Evolutionary conservation across 2,888 invertebrate genomes (phyloP), one percentile per base, ranked within the genome.

Genomic region (Drosophila buzzatii): DNA sequence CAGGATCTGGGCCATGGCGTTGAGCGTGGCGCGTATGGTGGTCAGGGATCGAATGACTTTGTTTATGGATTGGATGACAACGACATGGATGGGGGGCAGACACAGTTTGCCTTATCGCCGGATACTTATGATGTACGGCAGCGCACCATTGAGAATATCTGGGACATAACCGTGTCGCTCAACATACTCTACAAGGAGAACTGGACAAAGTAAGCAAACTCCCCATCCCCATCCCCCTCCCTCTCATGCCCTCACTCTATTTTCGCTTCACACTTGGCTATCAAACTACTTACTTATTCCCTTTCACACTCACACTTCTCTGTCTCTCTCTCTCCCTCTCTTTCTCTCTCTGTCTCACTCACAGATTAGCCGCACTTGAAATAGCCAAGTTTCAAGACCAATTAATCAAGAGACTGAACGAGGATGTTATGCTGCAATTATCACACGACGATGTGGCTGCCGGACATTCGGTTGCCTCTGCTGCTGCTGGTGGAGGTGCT

Each of bases 171-270:
- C 4, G 96, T 96, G 79, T 96, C 96, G 71, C 93, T 98, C 82
- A 98, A 98, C 93, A 97, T 98, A 90, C 94, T 98, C 79, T 97
- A 97, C 92, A 95, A 96, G 92, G 96, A 97, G 91, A 98, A 98
- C 93, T 98, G 98, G 98, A 97, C 97, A 70, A 94, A 96, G 91
- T 94, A 96, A 90, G 44, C 67, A 6, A 16, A 8, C 3, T 12
- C 6, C 20, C 9, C 7, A 49, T 4, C 35, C 0, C 37, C 10
- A n/a, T n/a, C n/a, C 3, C 4, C 35, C 10, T 12, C 12, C 35
- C 31, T 23, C 3, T 7, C 31, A 6, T 31, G 31, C 31, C 10
- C 35, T 5, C 37, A 33, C 42, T 44, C 42, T 18, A 47, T 9
- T 16, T 5, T 23, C 2, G 4, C 18, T 31, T 18, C 16, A 37